Evolutionary conservation across 2,888 invertebrate species (phyloP), one percentile per base, ranked within the genome.

Genomic region (Linnaemya tessellans): DNA sequence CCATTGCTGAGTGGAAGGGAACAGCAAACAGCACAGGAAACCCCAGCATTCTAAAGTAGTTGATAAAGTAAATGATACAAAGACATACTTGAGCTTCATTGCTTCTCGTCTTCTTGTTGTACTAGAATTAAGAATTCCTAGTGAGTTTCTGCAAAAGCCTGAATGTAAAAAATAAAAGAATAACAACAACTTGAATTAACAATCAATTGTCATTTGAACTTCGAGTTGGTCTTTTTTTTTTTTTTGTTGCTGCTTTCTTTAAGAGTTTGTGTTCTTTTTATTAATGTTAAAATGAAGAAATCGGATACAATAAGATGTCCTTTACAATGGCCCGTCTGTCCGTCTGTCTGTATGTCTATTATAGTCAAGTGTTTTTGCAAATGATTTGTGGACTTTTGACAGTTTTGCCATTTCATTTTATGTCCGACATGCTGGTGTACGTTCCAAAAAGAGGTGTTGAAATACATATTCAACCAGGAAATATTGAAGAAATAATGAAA

Each of bases 361-460:
- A 87, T 86, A 84, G 86, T 87, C 87, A 87, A 87, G 87, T 87
- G 87, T 81, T 81, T 86, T 87, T 85, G 84, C 87, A 87, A 87
- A 87, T 87, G 85, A 87, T 87, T 87, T 87, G 87, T 87, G 87
- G 87, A 84, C 88, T 87, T 87, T 87, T 87, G 86, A 75, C 80
- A 84, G 73, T 70, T 71, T 68, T 71, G 64, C n/a, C 22, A 20
- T 64, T 62, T 41, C 3, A 18, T 20, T 65, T 25, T 10, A n/a
- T 20, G 1, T 38, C 11, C 13, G 13, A 30, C 67, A 9, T 41
- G 41, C 70, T 79, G 30, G 1, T 51, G 18, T 30, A 38, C 18
- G 11, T n/a, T 11, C 20, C 51, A 62, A 49, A 79, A 70, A 64
- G 20, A 71, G 62, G 79, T 70, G 70, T 70, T 70, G 51, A 20